phyloP scores from a whole-genome alignment of 1,140 invertebrate genomes.

The Drosophila hydei region DNA sequence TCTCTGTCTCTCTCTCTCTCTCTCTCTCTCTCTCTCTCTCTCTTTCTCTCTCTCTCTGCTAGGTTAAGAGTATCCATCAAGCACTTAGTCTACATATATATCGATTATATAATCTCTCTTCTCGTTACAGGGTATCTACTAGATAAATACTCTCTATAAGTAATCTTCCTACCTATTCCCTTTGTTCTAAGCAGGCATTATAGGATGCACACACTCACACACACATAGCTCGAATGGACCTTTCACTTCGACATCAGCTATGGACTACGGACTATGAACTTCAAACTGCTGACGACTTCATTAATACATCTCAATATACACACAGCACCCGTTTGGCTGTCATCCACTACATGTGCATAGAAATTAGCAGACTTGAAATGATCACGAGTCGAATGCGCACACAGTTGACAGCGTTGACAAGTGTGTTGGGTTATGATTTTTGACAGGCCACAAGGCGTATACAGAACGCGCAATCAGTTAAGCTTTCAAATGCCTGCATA shows the following conservation, averaged over 20 bases:
- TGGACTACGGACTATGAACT: constrained; percentile 32
- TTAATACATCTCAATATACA: constrained; percentile 58
- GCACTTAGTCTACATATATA: too few species aligned
- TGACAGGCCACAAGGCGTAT: constrained; percentile 69
- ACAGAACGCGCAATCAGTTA: constrained; percentile 18
- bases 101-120: neutral
- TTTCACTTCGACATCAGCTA: constrained; percentile 65
- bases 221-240: constrained; percentile 4
- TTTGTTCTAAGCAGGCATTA: constrained; percentile 21
- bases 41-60: too few species aligned
- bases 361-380: constrained; percentile 46
- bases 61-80: too few species aligned
- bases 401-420: constrained; percentile 69
- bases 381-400: constrained; percentile 42
- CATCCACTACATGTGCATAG: constrained; percentile 44
- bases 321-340: neutral
- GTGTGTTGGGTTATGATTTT: constrained; percentile 76
- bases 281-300: constrained; percentile 68
- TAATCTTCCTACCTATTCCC: neutral
- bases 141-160: neutral
- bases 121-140: neutral
- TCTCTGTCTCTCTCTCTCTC: too few species aligned
- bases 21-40: too few species aligned
- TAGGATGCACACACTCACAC: neutral
- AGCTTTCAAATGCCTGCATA: constrained; percentile 22